Conservation (phyloP, 1,140 invertebrate species). For the Drosophila setifemur region DNA sequence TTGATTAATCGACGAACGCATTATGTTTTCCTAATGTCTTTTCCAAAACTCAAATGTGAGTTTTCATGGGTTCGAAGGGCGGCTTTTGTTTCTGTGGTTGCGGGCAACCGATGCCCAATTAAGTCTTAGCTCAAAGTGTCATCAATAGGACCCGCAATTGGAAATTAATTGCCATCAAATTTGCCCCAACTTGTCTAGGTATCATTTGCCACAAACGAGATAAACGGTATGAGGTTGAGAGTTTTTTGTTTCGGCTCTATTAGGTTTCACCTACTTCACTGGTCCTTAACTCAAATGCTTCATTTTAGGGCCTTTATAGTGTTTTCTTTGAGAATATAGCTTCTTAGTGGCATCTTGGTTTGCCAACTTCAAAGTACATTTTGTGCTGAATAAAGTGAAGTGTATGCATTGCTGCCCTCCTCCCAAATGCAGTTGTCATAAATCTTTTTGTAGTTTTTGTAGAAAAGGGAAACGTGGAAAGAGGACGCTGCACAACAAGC, state of each 20-base stretch:
- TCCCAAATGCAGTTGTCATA: slow-evolving; percentile 20
- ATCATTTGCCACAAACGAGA: slow-evolving; percentile 30
- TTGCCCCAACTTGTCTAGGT: slow-evolving; percentile 24
- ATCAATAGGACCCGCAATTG: slow-evolving; percentile 65
- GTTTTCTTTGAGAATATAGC: too few species aligned
- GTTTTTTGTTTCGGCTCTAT: slow-evolving; percentile 14
- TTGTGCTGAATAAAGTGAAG: slow-evolving; percentile 40
- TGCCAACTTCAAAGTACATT: slow-evolving; percentile 52
- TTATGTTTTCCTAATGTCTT: slow-evolving; percentile 72
- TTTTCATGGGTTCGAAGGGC: slow-evolving; percentile 1
- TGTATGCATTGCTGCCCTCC: slow-evolving; percentile 7
- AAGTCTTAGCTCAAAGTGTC: slow-evolving; percentile 72
- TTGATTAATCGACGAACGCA: slow-evolving; percentile 75
- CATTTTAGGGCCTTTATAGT: too few species aligned
- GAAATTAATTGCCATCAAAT: slow-evolving; percentile 71
- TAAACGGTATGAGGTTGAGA: slow-evolving; percentile 7
- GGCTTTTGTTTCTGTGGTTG: slow-evolving; percentile 11
- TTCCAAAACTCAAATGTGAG: slow-evolving; percentile 13
- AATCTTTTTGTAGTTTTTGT: slow-evolving; percentile 8
- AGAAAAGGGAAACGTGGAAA: not conserved
- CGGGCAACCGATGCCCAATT: slow-evolving; percentile 65
- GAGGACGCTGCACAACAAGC: slow-evolving; percentile 7
- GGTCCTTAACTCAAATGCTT: too few species aligned
- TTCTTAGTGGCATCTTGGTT: slow-evolving; percentile 44
- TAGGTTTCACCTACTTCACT: slow-evolving; percentile 14